A percentile compares a stretch with the other conserved stretches of the same genome.
Conservation (phyloP, 2,888 invertebrate genomes). For the Isoperla grammatica region DNA sequence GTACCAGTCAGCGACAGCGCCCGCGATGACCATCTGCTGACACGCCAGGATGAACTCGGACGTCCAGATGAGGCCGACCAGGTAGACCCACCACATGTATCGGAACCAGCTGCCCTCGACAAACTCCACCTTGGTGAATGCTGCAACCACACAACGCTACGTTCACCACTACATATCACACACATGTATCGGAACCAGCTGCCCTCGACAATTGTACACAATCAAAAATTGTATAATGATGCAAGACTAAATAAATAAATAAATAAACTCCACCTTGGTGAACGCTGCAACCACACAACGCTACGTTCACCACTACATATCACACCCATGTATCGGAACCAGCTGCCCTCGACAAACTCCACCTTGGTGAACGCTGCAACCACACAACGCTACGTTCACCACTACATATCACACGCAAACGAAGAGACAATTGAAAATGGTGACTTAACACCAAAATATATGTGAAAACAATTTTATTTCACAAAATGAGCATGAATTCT, state of each 20-base stretch:
- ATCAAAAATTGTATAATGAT: too few relatives aligned
- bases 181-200: conserved; percentile 86
- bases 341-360: conserved; percentile 68
- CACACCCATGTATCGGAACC: conserved; percentile 88
- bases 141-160: conserved; percentile 41
- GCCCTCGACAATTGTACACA: conserved; percentile 62
- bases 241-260: too few relatives aligned
- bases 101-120: conserved; percentile 72
- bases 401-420: neutral
- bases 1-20: conserved; percentile 92
- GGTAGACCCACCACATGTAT: conserved; percentile 92
- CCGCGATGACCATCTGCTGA: conserved; percentile 90
- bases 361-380: conserved; percentile 46
- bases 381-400: neutral
- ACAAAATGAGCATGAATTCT: too few relatives aligned
- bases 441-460: too few relatives aligned
- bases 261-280: conserved; percentile 66
- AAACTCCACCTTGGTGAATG: conserved; percentile 63
- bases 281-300: too few relatives aligned
- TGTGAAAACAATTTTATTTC: too few relatives aligned
- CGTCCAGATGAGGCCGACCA: conserved; percentile 86
- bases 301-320: neutral
- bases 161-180: conserved; percentile 50
- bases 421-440: too few relatives aligned
- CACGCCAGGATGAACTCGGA: conserved; percentile 92